Evolutionary conservation across 2,888 invertebrate species (phyloP).

Genomic region (Axea sp.): DNA sequence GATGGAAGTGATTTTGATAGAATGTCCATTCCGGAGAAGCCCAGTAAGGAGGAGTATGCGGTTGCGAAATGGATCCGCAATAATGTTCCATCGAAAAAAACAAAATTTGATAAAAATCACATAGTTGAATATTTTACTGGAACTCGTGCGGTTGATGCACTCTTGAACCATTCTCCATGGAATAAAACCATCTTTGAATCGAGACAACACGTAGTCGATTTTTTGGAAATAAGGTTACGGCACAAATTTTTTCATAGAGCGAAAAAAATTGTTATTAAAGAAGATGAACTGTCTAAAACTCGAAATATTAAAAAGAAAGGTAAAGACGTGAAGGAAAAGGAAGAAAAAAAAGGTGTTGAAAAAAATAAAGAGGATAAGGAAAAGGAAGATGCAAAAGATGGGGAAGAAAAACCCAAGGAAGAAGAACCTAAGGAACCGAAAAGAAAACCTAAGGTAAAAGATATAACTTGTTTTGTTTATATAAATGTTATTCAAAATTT

Average conservation of each 20-base stretch:
- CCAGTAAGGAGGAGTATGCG: constrained; percentile 93
- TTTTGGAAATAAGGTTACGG: constrained; percentile 90
- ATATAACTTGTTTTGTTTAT: not conserved
- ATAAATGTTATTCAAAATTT: too few relatives aligned
- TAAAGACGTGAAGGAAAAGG: constrained; percentile 77
- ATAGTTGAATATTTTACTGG: constrained; percentile 98
- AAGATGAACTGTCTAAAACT: constrained; percentile 79
- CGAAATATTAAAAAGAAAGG: constrained; percentile 80
- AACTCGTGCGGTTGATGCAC: constrained; percentile 93
- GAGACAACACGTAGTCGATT: constrained; percentile 89
- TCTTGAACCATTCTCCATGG: constrained; percentile 93
- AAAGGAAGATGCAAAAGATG: constrained; percentile 72
- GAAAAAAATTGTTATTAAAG: constrained; percentile 84
- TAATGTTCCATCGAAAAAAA: constrained; percentile 96
- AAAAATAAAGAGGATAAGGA: constrained; percentile 79
- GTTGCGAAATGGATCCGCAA: constrained; percentile 97
- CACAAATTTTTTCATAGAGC: constrained; percentile 98
- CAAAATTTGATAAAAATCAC: constrained; percentile 94
- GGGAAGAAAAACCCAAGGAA: constrained; percentile 78
- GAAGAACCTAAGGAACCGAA: constrained; percentile 82
- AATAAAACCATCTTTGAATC: constrained; percentile 89
- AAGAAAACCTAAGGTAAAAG: constrained; percentile 78
- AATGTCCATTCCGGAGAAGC: constrained; percentile 84
- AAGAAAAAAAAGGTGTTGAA: constrained; percentile 65
- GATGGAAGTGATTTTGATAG: constrained; percentile 78